These are phyloP conservation scores for Dryobota labecula DNA, from an alignment of 2,888 invertebrate species.

Conservation along the genomic window DNA sequence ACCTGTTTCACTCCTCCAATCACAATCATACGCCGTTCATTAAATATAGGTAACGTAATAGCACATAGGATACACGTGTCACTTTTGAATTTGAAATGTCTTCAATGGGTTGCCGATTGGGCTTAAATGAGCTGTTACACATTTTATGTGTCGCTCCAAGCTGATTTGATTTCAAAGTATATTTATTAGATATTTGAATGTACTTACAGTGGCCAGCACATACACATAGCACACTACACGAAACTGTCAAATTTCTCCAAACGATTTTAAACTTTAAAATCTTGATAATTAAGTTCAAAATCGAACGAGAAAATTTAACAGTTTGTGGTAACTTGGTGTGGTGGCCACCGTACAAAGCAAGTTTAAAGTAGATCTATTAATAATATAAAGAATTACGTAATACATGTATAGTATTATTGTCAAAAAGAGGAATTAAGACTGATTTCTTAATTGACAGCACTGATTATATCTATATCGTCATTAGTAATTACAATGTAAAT, in stretches of 20 bases:
- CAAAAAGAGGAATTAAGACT: background rate
- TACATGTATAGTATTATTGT: background rate
- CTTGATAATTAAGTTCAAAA: no score
- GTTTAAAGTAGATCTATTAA: background rate
- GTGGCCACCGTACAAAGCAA: no score
- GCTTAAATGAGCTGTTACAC: slow-evolving; percentile 21
- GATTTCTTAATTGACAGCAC: background rate
- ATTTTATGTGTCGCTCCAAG: slow-evolving; percentile 31
- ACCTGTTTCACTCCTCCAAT: slow-evolving; percentile 77
- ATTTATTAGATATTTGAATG: background rate
- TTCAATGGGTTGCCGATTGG: slow-evolving; percentile 36
- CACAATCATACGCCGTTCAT: slow-evolving; percentile 62
- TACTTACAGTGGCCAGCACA: no score
- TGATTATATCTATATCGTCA: background rate
- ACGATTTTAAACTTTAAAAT: no score
- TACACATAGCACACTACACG: no score
- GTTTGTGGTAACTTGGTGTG: no score
- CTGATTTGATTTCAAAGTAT: slow-evolving; percentile 30
- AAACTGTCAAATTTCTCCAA: no score
- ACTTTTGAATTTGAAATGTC: slow-evolving; percentile 54
- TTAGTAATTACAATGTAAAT: slow-evolving; percentile 11
- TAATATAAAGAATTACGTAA: background rate
- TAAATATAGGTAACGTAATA: slow-evolving; percentile 64
- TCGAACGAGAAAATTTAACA: no score
- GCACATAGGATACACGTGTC: slow-evolving; percentile 62